Evolutionary conservation across 2,888 invertebrate species (phyloP), one percentile per base, ranked within the genome.

Genomic region (Drosophila rellima): DNA sequence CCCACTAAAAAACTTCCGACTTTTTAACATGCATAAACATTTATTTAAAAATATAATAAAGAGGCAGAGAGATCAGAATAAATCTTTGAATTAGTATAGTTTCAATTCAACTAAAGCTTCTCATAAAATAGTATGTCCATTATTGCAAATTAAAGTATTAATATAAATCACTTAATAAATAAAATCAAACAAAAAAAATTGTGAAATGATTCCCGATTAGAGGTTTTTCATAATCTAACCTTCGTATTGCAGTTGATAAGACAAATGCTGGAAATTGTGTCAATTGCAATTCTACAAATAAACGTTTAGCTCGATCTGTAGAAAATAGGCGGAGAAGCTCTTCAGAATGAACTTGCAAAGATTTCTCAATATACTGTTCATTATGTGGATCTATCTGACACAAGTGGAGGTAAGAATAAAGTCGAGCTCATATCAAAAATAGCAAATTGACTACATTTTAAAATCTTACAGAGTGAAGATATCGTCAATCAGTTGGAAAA

Each of bases 191-290:
- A n/a, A 37, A 42, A 45, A 15, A 29, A 23, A 7, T 4, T 17
- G 4, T 29, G 29, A 44, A 48, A 40, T 35, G 26, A 47, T 47
- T 8, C 11, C 17, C 13, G 44, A 17, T 20, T n/a, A 5, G 10
- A 7, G 62, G 61, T 45, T 54, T 55, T 37, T 2, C 11, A n/a
- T 39, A 31, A 26, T 33, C 44, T 29, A 26, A 23, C 11, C 29
- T 26, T 20, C 13, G 10, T 2, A 7, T 11, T 11, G 10, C 23
- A 15, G 18, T 51, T 66, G 67, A 77, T 77, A 71, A 45, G 44
- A 17, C 3, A 42, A n/a, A 6, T 6, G 2, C 7, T 39, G 4
- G 10, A 44, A 71, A 54, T 52, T 51, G 31, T 51, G 29, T 37
- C 18, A 64, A 52, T 33, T 31, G 47, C 50, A 40, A 35, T 20